Evolutionary conservation across 2,797 vertebrate genomes (phyloP), one percentile per base, ranked within the genome.

Genomic region (Oophaga sylvatica): DNA sequence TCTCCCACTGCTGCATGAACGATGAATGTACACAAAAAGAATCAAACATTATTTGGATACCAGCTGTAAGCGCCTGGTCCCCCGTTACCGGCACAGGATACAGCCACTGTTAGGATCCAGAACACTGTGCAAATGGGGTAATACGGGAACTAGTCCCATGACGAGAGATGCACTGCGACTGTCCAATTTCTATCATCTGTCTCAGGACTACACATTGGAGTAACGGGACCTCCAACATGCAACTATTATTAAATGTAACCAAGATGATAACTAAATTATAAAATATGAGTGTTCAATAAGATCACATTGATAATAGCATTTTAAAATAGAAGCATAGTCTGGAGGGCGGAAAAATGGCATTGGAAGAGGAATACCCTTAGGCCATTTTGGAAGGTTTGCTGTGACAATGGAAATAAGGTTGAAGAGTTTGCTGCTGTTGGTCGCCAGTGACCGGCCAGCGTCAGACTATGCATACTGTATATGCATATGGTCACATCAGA

Each of bases 1-100:
- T 76, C 31, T 79, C 19, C 73, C 67, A 73, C 62, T 81, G 48
- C 83, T 71, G 75, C 60, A 80, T 31, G 67, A 22, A 56, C 63
- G 29, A 86, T 80, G 20, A 70, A 41, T 22, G 84, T 57, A 57
- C 68, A 82, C 63, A 82, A 48, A 12, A 35, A 82, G 10, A 29
- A 26, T 60, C 9, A 80, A 17, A 62, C 9, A 56, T 22, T 56
- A 41, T 77, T 77, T 77, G 75, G 75, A 56, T 48, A 77, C 48
- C 48, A 26, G 11, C 0, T 56, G 3, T 53, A 77, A 77, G 53
- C 53, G 48, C 75, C n/a, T 53, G 48, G 53, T 77, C 11, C 75
- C 70, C 71, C 12, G 22, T 7, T 26, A 26, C 22, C 48, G 15
- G 48, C 75, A 31, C 26, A 59, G 35, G 57, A 80, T 57, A 35